Base-by-base conservation (phyloP, 2,797 vertebrate species). In the Alcedo quadribrachys region DNA sequence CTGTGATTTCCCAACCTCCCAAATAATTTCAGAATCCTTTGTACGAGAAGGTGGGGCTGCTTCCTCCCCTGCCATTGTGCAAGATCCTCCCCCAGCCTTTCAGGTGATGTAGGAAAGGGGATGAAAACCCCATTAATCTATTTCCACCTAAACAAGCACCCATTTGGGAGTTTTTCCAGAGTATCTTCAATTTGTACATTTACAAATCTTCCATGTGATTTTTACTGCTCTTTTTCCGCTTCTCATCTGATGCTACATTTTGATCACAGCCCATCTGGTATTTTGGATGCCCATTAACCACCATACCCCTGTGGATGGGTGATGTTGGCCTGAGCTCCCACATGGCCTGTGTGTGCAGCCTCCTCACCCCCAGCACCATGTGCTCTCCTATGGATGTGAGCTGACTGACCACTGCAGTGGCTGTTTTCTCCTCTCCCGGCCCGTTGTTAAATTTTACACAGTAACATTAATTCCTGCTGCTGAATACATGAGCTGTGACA, bases 391-490 rank as follows among this genome's bases (percentile, higher is more conserved):
- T 10, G 3, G 51, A 55, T 0, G 2, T 42, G 71, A 82, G 55
- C 70, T 4, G 71, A 40, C 84, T 11, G 48, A 67, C 91, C 81
- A 63, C 17, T 10, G 0, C 71, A 65, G 54, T 2, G 40, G 45
- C 42, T 40, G 67, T 43, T 85, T 91, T 65, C 85, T 70, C 55
- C 87, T 75, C 69, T 69, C 68, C 68, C 4, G 2, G 50, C 86
- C 80, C 0, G 20, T 62, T 80, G 88, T 89, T 81, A 76, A 81
- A 68, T 94, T 96, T 93, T 88, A 92, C 82, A 61, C 65, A 83
- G 88, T 42, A 37, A 57, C 92, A 92, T 88, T 95, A 94, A 96
- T 95, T 94, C 95, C 95, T 71, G 70, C 86, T 87, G 95, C 89
- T 94, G 89, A 90, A 68, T 57, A 85, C 55, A 79, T 58, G 93